Evolutionary conservation across 2,113 vertebrate species (phyloP), one percentile per base, ranked within the genome.

Genomic region (Regulus satrapa): DNA sequence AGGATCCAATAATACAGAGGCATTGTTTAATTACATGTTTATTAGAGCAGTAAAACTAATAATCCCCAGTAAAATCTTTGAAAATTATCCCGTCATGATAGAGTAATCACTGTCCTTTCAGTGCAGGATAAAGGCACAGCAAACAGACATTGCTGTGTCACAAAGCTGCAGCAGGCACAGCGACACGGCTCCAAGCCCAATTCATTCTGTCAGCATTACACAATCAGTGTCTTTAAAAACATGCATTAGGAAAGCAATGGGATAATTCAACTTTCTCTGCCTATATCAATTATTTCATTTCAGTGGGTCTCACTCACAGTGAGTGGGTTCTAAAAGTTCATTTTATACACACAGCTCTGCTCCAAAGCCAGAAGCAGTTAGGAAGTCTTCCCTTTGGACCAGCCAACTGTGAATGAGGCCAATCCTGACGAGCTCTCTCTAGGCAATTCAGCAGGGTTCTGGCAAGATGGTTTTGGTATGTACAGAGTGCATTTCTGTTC

Each of bases 31-130:
- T 96, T 95, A 94, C 66, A 73, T 91, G 90, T 96, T 96, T 94
- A 96, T 96, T 97, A 95, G 85, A 91, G 92, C 81, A 81, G n/a
- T 94, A 96, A 95, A 96, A 95, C 92, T 96, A 97, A 95, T 96
- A 97, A 97, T 97, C 80, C 96, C 69, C 76, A 82, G 73, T 91
- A 97, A 97, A 94, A 94, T 96, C 94, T 73, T 91, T 52, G 80
- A 90, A 92, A 96, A 96, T 95, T 95, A 95, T 78, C 90, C 75
- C 13, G 2, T 90, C 79, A n/a, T 71, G 76, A 94, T 75, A 34
- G 79, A 92, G 83, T 72, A 94, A 97, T 97, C 91, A 71, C 72
- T 92, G 56, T 71, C 81, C 82, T 93, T 94, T 93, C 90, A 91
- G 75, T 0, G 0, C 64, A 29, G 76, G 64, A 90, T 76, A 59